phyloP scores from a whole-genome alignment of 30 jellyfish, hydroid and myxozoan species.

The Aurelia aurita complex sp. Pacific region DNA sequence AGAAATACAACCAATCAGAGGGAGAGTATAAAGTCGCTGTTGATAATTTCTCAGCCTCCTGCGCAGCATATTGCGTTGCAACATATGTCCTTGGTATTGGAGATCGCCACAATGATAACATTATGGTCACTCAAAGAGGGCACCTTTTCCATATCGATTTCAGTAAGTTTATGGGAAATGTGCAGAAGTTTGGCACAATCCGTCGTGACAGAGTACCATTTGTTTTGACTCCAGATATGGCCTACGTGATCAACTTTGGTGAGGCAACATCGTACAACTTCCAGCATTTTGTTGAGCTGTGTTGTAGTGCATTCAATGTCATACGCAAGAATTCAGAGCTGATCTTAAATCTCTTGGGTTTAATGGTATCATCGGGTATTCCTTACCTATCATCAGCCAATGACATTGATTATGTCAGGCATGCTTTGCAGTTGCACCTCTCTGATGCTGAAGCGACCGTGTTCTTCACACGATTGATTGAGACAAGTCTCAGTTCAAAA shows the following conservation, averaged over 20 bases:
- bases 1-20: constrained; percentile 77
- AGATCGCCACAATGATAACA: constrained; percentile 98
- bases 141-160: constrained; percentile 96
- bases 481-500: constrained; percentile 84
- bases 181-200: constrained; percentile 89
- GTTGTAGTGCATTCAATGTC: constrained; percentile 92
- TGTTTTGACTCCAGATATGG: constrained; percentile 99
- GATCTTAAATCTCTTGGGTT: constrained; percentile 84
- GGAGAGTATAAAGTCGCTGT: constrained; percentile 79
- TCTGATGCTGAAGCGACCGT: constrained; percentile 87
- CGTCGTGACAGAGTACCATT: constrained; percentile 96
- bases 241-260: constrained; percentile 89
- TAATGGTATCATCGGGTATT: constrained; percentile 96
- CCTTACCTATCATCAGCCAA: constrained; percentile 81
- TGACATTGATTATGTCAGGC: constrained; percentile 77
- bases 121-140: constrained; percentile 92
- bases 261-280: constrained; percentile 77
- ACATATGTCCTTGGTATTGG: constrained; percentile 97
- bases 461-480: constrained; percentile 91
- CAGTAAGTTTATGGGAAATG: constrained; percentile 92
- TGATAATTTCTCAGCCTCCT: constrained; percentile 87
- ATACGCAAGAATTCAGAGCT: constrained; percentile 78
- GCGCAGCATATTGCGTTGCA: constrained; percentile 98
- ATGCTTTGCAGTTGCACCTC: constrained; percentile 82
- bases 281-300: constrained; percentile 90